A percentile compares a stretch with the other conserved stretches of the same genome.
phyloP scores from a whole-genome alignment of 2,888 invertebrate genomes.

The Pyralis farinalis region DNA sequence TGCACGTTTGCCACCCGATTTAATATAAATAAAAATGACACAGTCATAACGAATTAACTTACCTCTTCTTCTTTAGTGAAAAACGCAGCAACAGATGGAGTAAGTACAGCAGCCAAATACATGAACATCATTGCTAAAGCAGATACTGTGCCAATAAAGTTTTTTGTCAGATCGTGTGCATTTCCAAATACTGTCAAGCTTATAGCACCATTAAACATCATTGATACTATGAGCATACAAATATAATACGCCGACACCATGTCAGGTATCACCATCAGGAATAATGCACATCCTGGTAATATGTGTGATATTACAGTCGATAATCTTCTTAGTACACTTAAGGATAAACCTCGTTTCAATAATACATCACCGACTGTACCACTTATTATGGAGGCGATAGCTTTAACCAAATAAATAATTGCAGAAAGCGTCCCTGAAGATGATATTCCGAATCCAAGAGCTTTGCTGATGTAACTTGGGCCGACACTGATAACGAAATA shows the following conservation, averaged over 20 bases:
- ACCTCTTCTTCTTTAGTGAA: background rate
- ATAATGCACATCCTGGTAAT: background rate
- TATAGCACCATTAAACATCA: background rate
- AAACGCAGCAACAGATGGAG: background rate
- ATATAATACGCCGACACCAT: background rate
- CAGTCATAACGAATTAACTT: too few relatives aligned
- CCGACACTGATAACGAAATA: background rate
- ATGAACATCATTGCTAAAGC: background rate
- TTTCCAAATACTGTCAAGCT: background rate
- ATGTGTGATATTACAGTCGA: background rate
- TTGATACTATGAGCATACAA: background rate
- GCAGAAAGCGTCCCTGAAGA: background rate
- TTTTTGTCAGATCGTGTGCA: background rate
- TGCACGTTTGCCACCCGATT: too few relatives aligned
- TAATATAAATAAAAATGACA: too few relatives aligned
- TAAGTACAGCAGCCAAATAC: background rate
- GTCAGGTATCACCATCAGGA: background rate
- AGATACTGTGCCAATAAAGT: background rate
- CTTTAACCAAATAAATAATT: background rate
- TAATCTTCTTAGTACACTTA: background rate
- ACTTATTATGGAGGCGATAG: background rate
- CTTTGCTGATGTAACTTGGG: constrained; percentile 68
- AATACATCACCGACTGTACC: background rate
- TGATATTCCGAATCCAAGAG: constrained; percentile 75
- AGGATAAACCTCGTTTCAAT: background rate